Evolutionary conservation across 2,888 invertebrate species (phyloP), one percentile per base, ranked within the genome.

Genomic region (Drosophila prolongata): DNA sequence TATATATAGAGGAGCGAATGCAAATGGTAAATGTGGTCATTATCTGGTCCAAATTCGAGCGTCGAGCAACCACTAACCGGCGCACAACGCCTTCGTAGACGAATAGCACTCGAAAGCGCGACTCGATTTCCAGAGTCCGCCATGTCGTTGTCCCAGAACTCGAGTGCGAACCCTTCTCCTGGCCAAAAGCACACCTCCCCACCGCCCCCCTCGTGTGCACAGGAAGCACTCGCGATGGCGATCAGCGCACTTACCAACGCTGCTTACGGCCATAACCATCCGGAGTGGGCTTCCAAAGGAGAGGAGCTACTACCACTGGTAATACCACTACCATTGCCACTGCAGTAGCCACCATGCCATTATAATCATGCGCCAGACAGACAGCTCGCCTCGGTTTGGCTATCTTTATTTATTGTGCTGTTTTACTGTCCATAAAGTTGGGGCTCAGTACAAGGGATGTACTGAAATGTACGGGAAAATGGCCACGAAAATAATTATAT

Each of bases 401-500:
- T 74, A 64, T 71, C 73, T 65, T 90, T 89, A 91, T 90, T 90
- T 90, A 91, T 90, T 80, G 78, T 83, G 76, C 77, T 80, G 89
- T 84, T 90, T 87, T 76, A 75, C 76, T 79, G 72, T 79, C 80
- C 89, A 87, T 84, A 89, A 83, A 80, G 84, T 71, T 75, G 65
- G 62, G 52, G 24, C 50, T 34, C 52, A 35, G 34, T 19, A 60
- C n/a, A 49, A 62, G 44, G 78, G 60, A 64, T 74, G 77, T 79
- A n/a, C 38, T 30, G 14, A 0, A 10, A 0, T 11, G 60, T 6
- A 11, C 44, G 35, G 35, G 37, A 59, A 56, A 59, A 59, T 42
- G 10, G 47, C 40, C 62, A 62, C 40, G 40, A 47, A 62, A 64
- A 62, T 62, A 62, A 64, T 64, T 64, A 64, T 64, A 64, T 65